phyloP scores from a whole-genome alignment of 2,797 vertebrate genomes.

The Enteromius viviparus region DNA sequence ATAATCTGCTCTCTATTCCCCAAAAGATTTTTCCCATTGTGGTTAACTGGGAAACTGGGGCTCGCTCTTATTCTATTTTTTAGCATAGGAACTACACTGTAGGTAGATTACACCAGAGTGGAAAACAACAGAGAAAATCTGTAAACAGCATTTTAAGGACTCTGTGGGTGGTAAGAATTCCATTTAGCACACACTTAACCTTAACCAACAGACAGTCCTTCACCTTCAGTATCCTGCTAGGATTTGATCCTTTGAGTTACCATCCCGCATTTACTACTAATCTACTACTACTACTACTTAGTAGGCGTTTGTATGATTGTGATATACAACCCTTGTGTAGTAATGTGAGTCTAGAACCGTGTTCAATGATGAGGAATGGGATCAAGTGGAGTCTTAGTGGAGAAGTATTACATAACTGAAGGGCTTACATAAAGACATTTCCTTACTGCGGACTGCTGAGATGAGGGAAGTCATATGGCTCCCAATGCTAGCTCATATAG shows the following conservation, averaged over 20 bases:
- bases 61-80: background rate
- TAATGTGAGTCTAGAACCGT: conserved; percentile 9
- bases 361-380: conserved; percentile 43
- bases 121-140: conserved; percentile 4
- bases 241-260: background rate
- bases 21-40: background rate
- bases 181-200: background rate
- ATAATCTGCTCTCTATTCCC: background rate
- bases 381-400: conserved; percentile 29
- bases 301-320: background rate
- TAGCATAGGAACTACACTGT: background rate
- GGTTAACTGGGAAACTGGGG: background rate
- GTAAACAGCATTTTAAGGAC: conserved; percentile 7
- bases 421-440: conserved; percentile 49
- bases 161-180: background rate
- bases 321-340: background rate
- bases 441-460: conserved; percentile 19
- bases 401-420: conserved; percentile 56
- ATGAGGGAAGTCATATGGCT: conserved; percentile 24
- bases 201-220: conserved; percentile 1
- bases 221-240: background rate
- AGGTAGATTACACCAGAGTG: background rate
- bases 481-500: conserved; percentile 11
- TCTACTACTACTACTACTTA: background rate
- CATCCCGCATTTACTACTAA: background rate